phyloP scores from a whole-genome alignment of 2,797 vertebrate genomes.

The Myotis pilosus region DNA sequence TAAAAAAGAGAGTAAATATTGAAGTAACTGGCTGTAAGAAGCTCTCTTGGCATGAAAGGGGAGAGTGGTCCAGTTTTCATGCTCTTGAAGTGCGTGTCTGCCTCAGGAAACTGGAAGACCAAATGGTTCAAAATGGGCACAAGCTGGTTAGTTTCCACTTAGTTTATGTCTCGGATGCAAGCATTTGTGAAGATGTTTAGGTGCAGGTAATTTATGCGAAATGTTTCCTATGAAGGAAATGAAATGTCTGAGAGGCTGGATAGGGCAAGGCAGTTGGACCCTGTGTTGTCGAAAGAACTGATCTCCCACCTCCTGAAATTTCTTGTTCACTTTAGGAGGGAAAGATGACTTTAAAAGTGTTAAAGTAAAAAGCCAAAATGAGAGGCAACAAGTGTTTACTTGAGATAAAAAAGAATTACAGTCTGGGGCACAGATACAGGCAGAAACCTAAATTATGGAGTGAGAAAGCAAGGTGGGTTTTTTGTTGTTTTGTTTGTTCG shows the following conservation, averaged over 20 bases:
- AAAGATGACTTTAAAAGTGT: not conserved
- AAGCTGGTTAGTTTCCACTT: slow-evolving; percentile 9
- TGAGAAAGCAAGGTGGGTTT: not conserved
- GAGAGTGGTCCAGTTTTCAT: not conserved
- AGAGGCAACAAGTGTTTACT: not conserved
- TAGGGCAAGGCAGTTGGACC: not conserved
- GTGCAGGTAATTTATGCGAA: not conserved
- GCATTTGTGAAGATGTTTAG: slow-evolving; percentile 8
- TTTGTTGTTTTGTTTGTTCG: not conserved
- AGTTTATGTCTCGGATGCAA: not conserved
- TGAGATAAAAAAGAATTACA: not conserved
- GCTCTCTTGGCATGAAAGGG: not conserved
- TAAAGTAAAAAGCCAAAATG: not conserved
- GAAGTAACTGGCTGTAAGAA: not conserved
- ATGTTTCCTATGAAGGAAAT: not conserved
- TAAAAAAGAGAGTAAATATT: not conserved
- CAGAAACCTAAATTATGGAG: not conserved
- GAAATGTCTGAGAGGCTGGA: not conserved
- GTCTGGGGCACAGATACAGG: not conserved
- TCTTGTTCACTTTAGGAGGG: not conserved
- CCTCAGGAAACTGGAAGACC: not conserved
- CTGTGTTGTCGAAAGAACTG: not conserved
- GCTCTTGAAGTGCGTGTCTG: not conserved
- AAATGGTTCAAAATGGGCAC: not conserved
- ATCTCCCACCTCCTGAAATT: not conserved